phyloP scores from a whole-genome alignment of 2,113 vertebrate species.

The Hydrochoerus hydrochaeris region DNA sequence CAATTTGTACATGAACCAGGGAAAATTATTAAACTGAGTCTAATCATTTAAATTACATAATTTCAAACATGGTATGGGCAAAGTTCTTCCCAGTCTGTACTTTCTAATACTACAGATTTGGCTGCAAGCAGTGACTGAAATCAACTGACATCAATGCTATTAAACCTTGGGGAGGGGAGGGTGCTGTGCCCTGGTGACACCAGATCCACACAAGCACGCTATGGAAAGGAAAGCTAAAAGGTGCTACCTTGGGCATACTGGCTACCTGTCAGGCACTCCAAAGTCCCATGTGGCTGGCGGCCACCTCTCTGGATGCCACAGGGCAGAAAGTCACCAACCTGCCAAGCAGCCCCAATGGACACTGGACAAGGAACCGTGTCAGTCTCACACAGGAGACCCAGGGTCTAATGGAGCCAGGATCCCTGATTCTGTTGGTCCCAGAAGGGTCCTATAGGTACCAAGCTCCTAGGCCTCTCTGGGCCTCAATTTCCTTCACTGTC shows the following conservation, averaged over 20 bases:
- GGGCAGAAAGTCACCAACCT: background rate
- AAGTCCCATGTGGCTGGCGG: background rate
- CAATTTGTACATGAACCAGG: slow-evolving; percentile 21
- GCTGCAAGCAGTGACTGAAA: background rate
- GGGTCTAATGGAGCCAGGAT: background rate
- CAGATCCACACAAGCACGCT: background rate
- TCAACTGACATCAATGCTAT: background rate
- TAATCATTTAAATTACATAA: slow-evolving; percentile 22
- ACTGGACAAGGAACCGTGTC: background rate
- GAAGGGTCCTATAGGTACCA: background rate
- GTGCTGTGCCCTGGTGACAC: background rate
- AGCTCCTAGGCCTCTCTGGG: background rate
- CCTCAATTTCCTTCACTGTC: background rate
- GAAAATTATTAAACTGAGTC: background rate
- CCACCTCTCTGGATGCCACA: slow-evolving; percentile 1
- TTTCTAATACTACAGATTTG: background rate
- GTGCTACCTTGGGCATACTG: background rate
- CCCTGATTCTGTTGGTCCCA: background rate
- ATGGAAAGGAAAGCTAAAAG: background rate
- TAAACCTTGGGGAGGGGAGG: background rate
- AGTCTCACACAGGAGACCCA: background rate
- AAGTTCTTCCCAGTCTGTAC: background rate
- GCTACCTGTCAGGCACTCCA: background rate
- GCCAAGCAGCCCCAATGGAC: background rate
- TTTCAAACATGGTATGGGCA: slow-evolving; percentile 26